Base-by-base conservation (phyloP, 2,888 invertebrate species). In the Taenaris catops region DNA sequence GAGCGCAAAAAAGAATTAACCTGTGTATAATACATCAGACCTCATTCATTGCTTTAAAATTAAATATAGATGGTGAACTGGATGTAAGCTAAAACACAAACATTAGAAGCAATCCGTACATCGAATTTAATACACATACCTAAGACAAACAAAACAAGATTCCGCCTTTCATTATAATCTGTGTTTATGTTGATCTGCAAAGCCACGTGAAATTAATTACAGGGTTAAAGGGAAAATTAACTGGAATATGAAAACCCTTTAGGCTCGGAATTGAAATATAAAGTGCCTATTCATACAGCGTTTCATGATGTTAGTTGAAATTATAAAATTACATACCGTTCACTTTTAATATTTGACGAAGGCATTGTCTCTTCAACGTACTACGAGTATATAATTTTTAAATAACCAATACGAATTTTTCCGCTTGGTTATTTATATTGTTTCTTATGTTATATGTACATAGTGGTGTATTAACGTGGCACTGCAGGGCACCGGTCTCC, bases 171-270 rank as follows among this genome's bases (percentile, higher is more conserved):
- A 58, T 61, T 57, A 59, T 55, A 58, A 57, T 51, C 53, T 52
- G 38, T 56, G 60, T 55, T 59, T 57, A 53, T 59, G 50, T 61
- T 61, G 53, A 53, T 50, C 44, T 51, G 50, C 48, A 51, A 49
- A 58, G 56, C 58, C 48, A 55, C 55, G 48, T 50, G 55, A 58
- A 58, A 63, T 63, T 63, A 61, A 63, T 63, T 60, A 58, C 51
- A 42, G 44, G 49, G 49, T 48, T 48, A 48, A 42, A 45, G 45
- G 46, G 46, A 42, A 53, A 58, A 54, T 59, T 55, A 53, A 55
- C 51, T 48, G 40, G 44, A 34, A 47, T 49, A 49, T 48, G 51
- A 50, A 52, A 35, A 38, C 19, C 27, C 37, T 34, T 29, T 16
- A 38, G 38, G 34, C 32, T 23, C 25, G 23, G 19, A 40, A 31